Evolutionary conservation across 2,113 vertebrate genomes (phyloP).

Genomic region (Archocentrus centrarchus): DNA sequence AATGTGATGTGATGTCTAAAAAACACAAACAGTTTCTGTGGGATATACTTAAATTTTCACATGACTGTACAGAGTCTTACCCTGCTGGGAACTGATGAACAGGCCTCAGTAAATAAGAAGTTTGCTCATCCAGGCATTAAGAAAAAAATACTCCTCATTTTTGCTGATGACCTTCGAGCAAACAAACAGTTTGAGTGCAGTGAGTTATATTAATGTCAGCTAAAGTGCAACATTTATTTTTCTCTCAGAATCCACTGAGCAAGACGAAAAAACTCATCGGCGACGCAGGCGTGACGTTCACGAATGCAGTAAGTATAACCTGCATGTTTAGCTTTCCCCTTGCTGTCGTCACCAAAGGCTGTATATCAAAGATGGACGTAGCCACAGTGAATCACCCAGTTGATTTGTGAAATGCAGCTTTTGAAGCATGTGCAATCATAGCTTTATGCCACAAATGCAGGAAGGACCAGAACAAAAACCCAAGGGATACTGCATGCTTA

Average conservation of each 20-base stretch:
- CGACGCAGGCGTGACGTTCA: slow-evolving; percentile 90
- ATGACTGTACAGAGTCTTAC: no score
- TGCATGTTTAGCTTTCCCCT: neutral
- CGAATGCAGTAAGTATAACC: slow-evolving; percentile 86
- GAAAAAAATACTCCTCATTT: neutral
- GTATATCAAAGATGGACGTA: neutral
- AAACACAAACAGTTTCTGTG: neutral
- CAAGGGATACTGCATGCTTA: neutral
- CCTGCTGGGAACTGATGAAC: no score
- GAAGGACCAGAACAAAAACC: neutral
- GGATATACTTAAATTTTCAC: no score
- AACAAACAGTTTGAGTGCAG: neutral
- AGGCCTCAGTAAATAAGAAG: neutral
- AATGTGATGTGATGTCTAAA: neutral
- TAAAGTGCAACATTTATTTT: neutral
- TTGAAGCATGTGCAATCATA: neutral
- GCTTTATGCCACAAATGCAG: neutral
- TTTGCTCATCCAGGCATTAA: no score
- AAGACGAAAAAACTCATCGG: slow-evolving; percentile 92
- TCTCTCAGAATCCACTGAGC: slow-evolving; percentile 87
- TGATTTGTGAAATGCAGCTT: neutral
- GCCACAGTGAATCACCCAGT: neutral
- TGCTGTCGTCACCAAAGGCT: neutral
- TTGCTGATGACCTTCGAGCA: neutral
- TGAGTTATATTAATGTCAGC: neutral